Conservation (phyloP, 2,888 invertebrate genomes). For the Oscheius onirici region DNA sequence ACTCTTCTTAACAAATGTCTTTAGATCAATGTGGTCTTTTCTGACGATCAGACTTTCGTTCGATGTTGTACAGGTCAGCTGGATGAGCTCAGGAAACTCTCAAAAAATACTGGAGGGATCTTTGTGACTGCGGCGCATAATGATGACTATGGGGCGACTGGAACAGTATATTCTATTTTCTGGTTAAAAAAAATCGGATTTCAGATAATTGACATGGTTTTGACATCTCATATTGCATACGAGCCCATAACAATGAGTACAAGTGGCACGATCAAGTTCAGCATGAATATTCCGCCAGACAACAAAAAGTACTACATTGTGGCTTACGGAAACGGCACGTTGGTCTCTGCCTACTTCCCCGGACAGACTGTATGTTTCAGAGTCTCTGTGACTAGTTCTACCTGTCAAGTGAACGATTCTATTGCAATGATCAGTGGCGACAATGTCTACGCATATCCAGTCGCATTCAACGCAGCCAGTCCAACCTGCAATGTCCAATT, state of each 20-base stretch:
- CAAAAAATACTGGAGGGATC: slow-evolving; percentile 19
- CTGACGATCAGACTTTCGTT: slow-evolving; percentile 24
- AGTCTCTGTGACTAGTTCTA: neutral
- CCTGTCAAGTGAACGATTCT: neutral
- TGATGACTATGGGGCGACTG: neutral
- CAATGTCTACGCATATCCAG: neutral
- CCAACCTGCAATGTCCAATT: neutral
- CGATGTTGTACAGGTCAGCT: neutral
- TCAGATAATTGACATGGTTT: slow-evolving; percentile 23
- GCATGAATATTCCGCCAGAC: neutral
- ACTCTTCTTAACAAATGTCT: neutral
- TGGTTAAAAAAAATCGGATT: neutral
- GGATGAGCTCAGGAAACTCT: neutral
- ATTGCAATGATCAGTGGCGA: neutral
- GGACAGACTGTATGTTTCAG: too few species aligned
- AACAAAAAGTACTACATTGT: slow-evolving; percentile 10
- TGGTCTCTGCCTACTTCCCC: too few species aligned
- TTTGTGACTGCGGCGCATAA: slow-evolving; percentile 1
- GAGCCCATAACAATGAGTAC: slow-evolving; percentile 11
- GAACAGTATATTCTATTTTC: slow-evolving; percentile 1
- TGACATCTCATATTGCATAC: slow-evolving; percentile 6
- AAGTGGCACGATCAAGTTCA: neutral
- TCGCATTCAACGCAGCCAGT: neutral
- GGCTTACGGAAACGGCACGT: neutral
- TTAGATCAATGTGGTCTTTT: slow-evolving; percentile 28